These are phyloP conservation scores for Erebia aethiops DNA, from an alignment of 2,888 invertebrate genomes.

Conservation along the genomic window DNA sequence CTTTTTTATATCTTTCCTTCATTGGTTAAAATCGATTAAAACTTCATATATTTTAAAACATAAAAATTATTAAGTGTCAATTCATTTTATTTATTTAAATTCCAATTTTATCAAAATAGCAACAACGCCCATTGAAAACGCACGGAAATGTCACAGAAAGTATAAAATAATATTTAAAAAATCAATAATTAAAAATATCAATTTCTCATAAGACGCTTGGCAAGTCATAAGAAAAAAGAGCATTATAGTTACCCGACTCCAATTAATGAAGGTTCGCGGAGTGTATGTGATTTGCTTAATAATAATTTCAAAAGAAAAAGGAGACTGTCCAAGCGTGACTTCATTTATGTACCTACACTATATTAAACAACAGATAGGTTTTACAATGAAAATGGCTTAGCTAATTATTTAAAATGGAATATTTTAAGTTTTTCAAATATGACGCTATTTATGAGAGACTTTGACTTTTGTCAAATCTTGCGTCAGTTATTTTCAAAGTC, in stretches of 20 bases:
- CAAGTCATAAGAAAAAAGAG: constrained; percentile 55
- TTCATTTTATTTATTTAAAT: neutral
- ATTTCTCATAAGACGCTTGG: constrained; percentile 59
- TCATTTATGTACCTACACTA: no score
- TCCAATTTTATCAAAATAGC: constrained; percentile 7
- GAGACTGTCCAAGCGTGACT: no score
- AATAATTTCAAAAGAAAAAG: neutral
- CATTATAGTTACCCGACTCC: constrained; percentile 29
- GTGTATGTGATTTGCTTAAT: neutral
- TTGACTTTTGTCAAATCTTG: no score
- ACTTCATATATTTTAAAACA: no score
- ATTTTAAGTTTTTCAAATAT: no score
- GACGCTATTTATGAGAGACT: no score
- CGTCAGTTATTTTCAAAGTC: no score
- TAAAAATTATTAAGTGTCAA: neutral
- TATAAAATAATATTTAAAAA: constrained; percentile 33
- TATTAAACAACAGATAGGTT: no score
- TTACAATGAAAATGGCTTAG: no score
- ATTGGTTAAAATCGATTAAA: no score
- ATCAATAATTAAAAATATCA: constrained; percentile 40
- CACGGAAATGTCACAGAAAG: constrained; percentile 37
- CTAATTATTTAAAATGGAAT: no score
- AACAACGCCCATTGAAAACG: constrained; percentile 40
- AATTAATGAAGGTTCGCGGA: neutral
- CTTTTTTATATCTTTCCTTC: no score